These are phyloP conservation scores for Trypoxylus dichotomus DNA, from an alignment of 1,140 invertebrate species.

Conservation along the genomic window DNA sequence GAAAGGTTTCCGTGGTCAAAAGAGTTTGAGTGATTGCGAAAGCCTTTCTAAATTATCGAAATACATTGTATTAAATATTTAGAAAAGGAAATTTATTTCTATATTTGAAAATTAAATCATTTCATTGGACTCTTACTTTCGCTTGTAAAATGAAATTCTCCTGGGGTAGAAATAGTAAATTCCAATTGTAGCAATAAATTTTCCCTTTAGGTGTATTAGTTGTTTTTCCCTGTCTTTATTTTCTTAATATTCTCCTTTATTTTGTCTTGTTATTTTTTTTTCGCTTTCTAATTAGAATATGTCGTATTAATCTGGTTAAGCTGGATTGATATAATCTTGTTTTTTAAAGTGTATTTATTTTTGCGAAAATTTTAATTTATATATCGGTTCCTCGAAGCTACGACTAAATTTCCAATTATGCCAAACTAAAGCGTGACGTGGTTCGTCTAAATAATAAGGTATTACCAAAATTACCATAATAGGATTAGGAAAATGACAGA, in stretches of 20 bases:
- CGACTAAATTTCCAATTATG: not conserved
- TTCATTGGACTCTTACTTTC: not conserved
- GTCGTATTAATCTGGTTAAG: not conserved
- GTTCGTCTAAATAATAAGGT: not conserved
- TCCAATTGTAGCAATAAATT: too few relatives aligned
- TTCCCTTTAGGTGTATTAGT: too few relatives aligned
- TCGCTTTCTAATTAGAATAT: not conserved
- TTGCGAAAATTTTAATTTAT: not conserved
- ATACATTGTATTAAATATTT: too few relatives aligned
- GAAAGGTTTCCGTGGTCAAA: too few relatives aligned
- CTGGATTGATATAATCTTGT: not conserved
- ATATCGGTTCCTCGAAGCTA: not conserved
- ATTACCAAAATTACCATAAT: slow-evolving; percentile 12
- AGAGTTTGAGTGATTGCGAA: too few relatives aligned
- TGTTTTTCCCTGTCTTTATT: too few relatives aligned
- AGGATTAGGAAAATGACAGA: not conserved
- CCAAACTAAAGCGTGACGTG: not conserved
- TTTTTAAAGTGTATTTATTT: not conserved
- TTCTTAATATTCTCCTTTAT: too few relatives aligned
- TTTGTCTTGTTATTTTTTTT: not conserved
- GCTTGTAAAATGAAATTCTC: not conserved
- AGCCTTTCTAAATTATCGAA: too few relatives aligned
- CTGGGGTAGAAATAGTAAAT: not conserved
- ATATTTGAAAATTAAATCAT: not conserved
- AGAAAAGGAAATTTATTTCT: too few relatives aligned